Conservation (phyloP, 2,888 invertebrate species). For the Rotaria socialis region DNA sequence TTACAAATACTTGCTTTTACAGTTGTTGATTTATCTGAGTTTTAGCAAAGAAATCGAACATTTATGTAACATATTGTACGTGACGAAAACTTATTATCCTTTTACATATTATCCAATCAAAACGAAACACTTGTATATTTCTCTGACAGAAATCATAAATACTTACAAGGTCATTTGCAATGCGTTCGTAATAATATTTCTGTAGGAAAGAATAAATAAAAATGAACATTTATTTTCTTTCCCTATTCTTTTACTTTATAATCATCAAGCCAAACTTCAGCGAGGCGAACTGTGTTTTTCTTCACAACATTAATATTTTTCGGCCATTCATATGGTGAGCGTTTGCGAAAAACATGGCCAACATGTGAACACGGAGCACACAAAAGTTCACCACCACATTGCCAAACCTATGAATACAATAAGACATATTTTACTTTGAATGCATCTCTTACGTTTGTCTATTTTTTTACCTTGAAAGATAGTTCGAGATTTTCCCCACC, state of each 20-base stretch:
- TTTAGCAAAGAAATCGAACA: too few species aligned
- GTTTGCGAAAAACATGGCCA: slow-evolving; percentile 94
- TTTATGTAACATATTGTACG: too few species aligned
- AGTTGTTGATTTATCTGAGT: too few species aligned
- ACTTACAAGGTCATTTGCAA: slow-evolving; percentile 79
- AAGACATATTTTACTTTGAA: neutral
- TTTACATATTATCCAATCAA: too few species aligned
- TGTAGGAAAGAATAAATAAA: neutral
- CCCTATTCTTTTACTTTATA: slow-evolving; percentile 48
- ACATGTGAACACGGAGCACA: slow-evolving; percentile 98
- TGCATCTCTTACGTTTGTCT: neutral
- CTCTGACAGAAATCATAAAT: neutral
- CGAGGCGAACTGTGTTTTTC: slow-evolving; percentile 89
- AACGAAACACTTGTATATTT: too few species aligned
- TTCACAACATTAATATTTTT: slow-evolving; percentile 92
- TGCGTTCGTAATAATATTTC: slow-evolving; percentile 95
- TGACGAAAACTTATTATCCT: too few species aligned
- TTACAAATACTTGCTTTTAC: too few species aligned
- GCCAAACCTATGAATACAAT: slow-evolving; percentile 71
- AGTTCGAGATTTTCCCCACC: slow-evolving; percentile 95
- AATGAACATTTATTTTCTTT: too few species aligned
- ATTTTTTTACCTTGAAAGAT: slow-evolving; percentile 79
- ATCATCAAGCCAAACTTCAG: slow-evolving; percentile 71
- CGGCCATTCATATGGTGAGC: slow-evolving; percentile 96
- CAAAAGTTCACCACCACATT: slow-evolving; percentile 96